phyloP scores from a whole-genome alignment of 2,113 vertebrate species.

The Willisornis vidua region DNA sequence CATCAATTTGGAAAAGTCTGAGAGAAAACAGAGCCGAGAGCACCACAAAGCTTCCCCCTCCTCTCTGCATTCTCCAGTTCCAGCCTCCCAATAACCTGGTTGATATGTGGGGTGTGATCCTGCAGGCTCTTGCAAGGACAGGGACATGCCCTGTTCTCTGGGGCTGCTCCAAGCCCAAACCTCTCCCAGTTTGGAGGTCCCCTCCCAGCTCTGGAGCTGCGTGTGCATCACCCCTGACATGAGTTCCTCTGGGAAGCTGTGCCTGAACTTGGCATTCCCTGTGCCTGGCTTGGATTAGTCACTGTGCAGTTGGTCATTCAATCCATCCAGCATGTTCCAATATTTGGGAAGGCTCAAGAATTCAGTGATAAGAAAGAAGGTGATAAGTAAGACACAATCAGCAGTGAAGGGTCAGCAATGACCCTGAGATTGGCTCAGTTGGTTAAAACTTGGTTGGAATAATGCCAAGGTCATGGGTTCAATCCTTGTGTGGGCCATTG shows the following conservation, averaged over 20 bases:
- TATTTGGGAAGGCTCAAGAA: background rate
- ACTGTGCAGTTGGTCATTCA: background rate
- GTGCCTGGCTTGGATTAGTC: background rate
- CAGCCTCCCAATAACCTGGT: conserved; percentile 34
- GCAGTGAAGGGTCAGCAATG: too few species aligned
- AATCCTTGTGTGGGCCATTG: too few species aligned
- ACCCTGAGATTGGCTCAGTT: too few species aligned
- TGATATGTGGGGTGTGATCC: conserved; percentile 10
- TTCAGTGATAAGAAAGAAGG: background rate
- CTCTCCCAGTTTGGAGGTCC: background rate
- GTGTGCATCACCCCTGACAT: background rate
- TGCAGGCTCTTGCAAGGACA: background rate
- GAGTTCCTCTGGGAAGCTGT: background rate
- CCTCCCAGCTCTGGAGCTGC: background rate
- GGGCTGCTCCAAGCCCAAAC: background rate
- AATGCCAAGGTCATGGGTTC: too few species aligned
- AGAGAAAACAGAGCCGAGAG: conserved; percentile 41
- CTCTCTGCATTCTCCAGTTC: background rate
- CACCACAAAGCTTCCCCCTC: background rate
- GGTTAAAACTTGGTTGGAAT: too few species aligned
- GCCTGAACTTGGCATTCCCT: background rate
- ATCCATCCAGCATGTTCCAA: background rate
- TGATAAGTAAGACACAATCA: background rate
- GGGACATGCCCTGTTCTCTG: background rate
- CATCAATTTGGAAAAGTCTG: conserved; percentile 16